Conservation (phyloP, 2,113 vertebrate genomes). For the Psilopsiagon aurifrons region DNA sequence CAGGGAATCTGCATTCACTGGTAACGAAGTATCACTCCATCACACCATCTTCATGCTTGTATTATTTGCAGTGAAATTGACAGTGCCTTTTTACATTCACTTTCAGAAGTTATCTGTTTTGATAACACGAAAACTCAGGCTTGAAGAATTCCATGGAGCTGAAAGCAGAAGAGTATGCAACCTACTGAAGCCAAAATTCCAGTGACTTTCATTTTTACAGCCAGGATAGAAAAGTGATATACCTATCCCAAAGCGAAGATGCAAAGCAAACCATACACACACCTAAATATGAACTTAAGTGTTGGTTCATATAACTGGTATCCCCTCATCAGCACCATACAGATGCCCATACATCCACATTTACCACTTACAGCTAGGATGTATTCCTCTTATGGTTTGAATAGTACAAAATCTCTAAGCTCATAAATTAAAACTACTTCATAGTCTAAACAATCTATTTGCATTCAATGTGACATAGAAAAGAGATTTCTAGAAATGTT, state of each 20-base stretch:
- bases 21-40: background rate
- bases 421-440: background rate
- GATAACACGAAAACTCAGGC: background rate
- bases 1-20: background rate
- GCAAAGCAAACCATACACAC: background rate
- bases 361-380: background rate
- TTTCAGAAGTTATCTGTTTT: background rate
- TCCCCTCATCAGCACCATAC: background rate
- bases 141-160: background rate
- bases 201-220: background rate
- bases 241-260: background rate
- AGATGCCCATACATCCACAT: background rate
- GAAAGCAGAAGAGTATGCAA: background rate
- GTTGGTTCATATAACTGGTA: background rate
- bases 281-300: background rate
- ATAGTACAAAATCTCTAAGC: background rate
- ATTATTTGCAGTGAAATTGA: background rate
- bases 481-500: background rate
- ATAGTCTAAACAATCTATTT: background rate
- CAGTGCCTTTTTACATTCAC: background rate
- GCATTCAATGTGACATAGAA: background rate
- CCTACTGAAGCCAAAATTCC: background rate
- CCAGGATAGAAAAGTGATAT: background rate
- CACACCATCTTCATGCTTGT: background rate
- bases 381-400: background rate